Conservation (phyloP, 2,113 vertebrate species). For the Phrynosoma blainvillii region DNA sequence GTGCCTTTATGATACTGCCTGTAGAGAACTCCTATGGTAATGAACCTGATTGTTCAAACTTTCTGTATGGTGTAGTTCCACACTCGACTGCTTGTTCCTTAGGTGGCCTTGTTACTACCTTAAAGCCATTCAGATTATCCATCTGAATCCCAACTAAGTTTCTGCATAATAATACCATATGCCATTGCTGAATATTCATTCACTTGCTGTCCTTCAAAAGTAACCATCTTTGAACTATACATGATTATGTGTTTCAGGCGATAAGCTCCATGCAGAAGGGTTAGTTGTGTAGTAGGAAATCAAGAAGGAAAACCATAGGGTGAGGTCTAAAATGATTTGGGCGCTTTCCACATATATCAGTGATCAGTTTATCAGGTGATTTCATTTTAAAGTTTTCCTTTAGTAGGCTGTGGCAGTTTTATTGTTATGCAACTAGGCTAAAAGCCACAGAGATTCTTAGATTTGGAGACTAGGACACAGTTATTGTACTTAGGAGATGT, state of each 20-base stretch:
- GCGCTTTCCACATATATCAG: not conserved
- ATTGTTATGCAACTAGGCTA: not conserved
- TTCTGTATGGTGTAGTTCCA: not conserved
- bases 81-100: not conserved
- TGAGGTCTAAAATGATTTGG: not conserved
- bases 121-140: not conserved
- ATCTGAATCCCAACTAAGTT: not conserved
- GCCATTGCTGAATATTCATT: not conserved
- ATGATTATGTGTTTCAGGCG: not conserved
- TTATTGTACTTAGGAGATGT: not conserved
- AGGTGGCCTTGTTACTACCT: not conserved
- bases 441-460: not conserved
- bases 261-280: not conserved
- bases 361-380: not conserved
- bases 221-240: not conserved
- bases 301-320: not conserved
- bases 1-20: conserved; percentile 71
- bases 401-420: conserved; percentile 4
- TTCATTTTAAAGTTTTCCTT: not conserved
- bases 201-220: not conserved
- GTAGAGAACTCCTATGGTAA: conserved; percentile 42
- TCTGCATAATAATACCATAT: not conserved
- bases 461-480: not conserved
- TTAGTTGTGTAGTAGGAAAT: not conserved
- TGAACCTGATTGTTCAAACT: conserved; percentile 26